Base-by-base conservation (phyloP, 2,888 invertebrate genomes). In the Cheilosia variabilis region DNA sequence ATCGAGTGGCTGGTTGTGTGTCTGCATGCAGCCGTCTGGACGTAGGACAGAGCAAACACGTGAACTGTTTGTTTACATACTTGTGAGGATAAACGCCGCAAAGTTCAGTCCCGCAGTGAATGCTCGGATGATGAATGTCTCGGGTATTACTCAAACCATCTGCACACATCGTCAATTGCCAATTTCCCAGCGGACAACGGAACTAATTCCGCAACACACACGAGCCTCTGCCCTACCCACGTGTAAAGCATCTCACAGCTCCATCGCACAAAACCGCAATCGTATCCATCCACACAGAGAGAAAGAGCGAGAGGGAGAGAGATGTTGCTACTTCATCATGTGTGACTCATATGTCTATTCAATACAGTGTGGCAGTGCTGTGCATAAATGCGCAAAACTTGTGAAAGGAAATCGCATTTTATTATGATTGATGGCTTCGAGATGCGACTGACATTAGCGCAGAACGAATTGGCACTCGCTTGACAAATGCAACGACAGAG, bases 381-480 rank as follows among this genome's bases (percentile, higher is more conserved):
- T 55, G 17, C 4, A 31, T 57, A 62, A 62, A 75, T 78, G 60
- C 62, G 68, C 73, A 78, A 58, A 78, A 65, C 55, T 83, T 69
- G 78, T 78, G 83, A 83, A 83, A 84, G 86, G 86, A 86, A 86
- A 72, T 86, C 86, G 75, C 81, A 86, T 81, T 81, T 80, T 80
- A 86, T 86, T 76, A 86, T 86, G 86, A 86, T 86, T 86, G 86
- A 86, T 86, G 76, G 80, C 71, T 58, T 77, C 58, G 72, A 80
- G 68, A 86, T 80, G 81, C 76, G 86, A 72, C 80, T 86, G 80
- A 86, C 86, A 86, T 77, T 86, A 86, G 86, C 68, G 76, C 66
- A 80, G 62, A 86, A 50, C 76, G 72, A 86, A 86, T 86, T 86
- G 86, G 81, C 86, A 86, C 66, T 86, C 66, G 72, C 66, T 80